A percentile compares a stretch with the other conserved stretches of the same genome.
Evolutionary conservation across 2,888 invertebrate species (phyloP).

Genomic region (Pegoplata infirma): DNA sequence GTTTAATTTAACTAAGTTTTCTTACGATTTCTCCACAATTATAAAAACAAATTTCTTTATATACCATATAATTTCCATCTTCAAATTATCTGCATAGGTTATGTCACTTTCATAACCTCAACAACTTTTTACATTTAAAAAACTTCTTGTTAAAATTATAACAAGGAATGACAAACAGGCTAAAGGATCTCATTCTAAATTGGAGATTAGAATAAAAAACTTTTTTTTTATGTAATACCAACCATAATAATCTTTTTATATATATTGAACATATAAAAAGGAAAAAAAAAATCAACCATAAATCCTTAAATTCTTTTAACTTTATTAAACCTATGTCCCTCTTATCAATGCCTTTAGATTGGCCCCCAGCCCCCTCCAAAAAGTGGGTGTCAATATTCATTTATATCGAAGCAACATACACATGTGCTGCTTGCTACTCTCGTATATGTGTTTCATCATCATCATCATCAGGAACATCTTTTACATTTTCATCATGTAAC

Average conservation of each 20-base stretch:
- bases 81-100: too few species aligned
- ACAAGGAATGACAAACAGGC: neutral
- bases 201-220: neutral
- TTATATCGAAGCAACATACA: conserved; percentile 2
- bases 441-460: conserved; percentile 10
- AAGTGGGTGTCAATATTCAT: conserved; percentile 38
- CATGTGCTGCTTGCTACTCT: too few species aligned
- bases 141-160: too few species aligned
- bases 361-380: neutral
- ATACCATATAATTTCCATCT: too few species aligned
- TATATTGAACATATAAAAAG: conserved; percentile 1
- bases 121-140: too few species aligned
- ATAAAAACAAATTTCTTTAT: too few species aligned
- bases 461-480: too few species aligned
- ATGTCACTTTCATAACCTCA: too few species aligned
- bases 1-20: too few species aligned
- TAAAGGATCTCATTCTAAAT: neutral
- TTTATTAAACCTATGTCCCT: conserved; percentile 2
- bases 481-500: conserved; percentile 52
- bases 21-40: too few species aligned
- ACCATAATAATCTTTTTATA: neutral
- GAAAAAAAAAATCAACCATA: conserved; percentile 7
- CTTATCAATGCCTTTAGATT: neutral
- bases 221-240: neutral
- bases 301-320: conserved; percentile 39